Base-by-base conservation (phyloP, 1,140 invertebrate species). In the Drosophila subpulchrella region DNA sequence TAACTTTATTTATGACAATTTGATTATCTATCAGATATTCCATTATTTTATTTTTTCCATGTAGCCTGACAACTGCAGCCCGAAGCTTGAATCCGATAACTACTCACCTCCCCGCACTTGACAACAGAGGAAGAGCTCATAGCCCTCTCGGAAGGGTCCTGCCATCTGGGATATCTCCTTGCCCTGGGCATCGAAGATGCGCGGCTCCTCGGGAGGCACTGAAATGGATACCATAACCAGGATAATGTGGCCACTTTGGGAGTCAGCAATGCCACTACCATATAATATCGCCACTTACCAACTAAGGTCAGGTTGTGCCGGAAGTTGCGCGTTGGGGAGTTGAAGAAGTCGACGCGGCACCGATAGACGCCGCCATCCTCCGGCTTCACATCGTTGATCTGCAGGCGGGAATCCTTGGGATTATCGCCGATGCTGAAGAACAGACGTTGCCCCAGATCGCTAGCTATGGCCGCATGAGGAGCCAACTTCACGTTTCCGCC, bases 261-360 rank as follows among this genome's bases (percentile, higher is more conserved):
- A n/a, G 27, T 32, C 39, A 46, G 15, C n/a, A 3, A 4, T 3
- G 34, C 13, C 39, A 47, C 0, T 13, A 13, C 3, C 27, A 15
- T 10, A 11, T 4, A 42, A 3, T 17, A 17, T 6, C 0, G 50
- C 41, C n/a, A 93, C 95, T 95, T 93, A 98, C 97, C 97, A 78
- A 98, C 95, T 85, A 98, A 94, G 60, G 96, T 97, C 54, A 98
- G 93, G 92, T 97, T 97, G 75, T 97, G 95, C 77, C 94, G 94
- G 82, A 95, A 97, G 92, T 98, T 98, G 72, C 95, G 94, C 0
- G 97, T 98, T 3, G 97, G 97, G 1, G 96, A 96, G 86, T 97
- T 95, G 44, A 96, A 94, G 82, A 97, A 98, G 92, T 98, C 97
- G 30, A 98, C 96, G 65, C 97, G 93, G 90, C 97, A 98, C 78